phyloP scores from a whole-genome alignment of 2,888 invertebrate species.

The Athrips mouffetella region DNA sequence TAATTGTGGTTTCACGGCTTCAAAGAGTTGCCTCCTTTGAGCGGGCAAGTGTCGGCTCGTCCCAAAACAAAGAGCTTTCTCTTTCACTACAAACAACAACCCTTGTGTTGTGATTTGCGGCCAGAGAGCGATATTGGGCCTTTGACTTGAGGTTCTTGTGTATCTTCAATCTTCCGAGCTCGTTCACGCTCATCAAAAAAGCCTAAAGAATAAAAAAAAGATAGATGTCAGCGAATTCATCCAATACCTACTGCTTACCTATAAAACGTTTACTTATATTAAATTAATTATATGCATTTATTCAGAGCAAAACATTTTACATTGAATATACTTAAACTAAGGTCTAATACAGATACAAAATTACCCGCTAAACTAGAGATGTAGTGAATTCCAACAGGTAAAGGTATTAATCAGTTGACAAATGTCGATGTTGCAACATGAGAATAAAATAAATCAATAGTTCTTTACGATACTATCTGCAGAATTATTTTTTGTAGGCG shows the following conservation, averaged over 20 bases:
- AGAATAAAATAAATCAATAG: conserved; percentile 35
- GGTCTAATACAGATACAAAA: no score
- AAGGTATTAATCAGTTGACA: conserved; percentile 6
- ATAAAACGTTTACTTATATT: no score
- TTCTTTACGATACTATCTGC: conserved; percentile 39
- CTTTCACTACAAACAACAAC: conserved; percentile 46
- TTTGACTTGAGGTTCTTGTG: neutral
- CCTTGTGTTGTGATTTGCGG: conserved; percentile 27
- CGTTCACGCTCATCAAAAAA: no score
- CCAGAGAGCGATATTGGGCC: conserved; percentile 2
- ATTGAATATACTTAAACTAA: no score
- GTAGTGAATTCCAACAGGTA: no score
- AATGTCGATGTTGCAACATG: neutral
- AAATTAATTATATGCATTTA: no score
- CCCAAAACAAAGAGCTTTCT: conserved; percentile 52
- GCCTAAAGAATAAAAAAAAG: no score
- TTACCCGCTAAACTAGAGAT: no score
- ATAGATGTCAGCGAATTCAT: no score
- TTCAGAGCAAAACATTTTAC: no score
- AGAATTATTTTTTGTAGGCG: conserved; percentile 19
- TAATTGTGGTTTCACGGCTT: conserved; percentile 73
- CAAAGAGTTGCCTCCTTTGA: conserved; percentile 73
- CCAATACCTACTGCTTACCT: no score
- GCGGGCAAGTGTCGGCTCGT: conserved; percentile 34
- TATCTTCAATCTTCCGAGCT: conserved; percentile 2